phyloP scores from a whole-genome alignment of 2,888 invertebrate genomes.

The Linnaemya tessellans region DNA sequence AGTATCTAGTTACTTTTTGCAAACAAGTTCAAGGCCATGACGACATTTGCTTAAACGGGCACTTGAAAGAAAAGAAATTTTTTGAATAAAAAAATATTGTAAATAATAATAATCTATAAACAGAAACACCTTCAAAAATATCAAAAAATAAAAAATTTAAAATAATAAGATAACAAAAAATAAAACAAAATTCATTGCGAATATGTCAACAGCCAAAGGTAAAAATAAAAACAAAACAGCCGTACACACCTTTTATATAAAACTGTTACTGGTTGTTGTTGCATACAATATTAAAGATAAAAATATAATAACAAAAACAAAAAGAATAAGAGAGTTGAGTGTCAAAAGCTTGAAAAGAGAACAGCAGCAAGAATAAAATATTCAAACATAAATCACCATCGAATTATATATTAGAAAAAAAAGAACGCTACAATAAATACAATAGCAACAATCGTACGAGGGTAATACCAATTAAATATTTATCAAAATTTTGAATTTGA shows the following conservation, averaged over 20 bases:
- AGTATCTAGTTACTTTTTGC: neutral
- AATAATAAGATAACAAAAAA: slow-evolving; percentile 56
- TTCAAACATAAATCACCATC: slow-evolving; percentile 58
- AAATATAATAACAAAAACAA: slow-evolving; percentile 7
- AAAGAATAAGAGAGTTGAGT: slow-evolving; percentile 13
- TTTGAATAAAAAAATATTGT: slow-evolving; percentile 29
- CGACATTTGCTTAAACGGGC: neutral
- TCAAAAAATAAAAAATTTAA: slow-evolving; percentile 61
- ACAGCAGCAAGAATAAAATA: slow-evolving; percentile 1
- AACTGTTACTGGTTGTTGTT: slow-evolving; percentile 60
- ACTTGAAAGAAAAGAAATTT: slow-evolving; percentile 22
- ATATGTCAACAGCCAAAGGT: slow-evolving; percentile 50
- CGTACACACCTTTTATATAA: slow-evolving; percentile 64
- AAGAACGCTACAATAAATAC: slow-evolving; percentile 8
- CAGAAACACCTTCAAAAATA: slow-evolving; percentile 12
- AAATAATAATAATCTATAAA: neutral
- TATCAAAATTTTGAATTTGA: neutral
- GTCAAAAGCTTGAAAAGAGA: neutral
- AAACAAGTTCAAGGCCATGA: slow-evolving; percentile 44
- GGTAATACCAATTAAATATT: neutral
- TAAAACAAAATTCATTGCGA: slow-evolving; percentile 37
- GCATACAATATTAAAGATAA: neutral
- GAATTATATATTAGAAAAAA: slow-evolving; percentile 47
- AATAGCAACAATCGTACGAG: neutral
- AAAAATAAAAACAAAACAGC: slow-evolving; percentile 23